phyloP scores from a whole-genome alignment of 2,888 invertebrate genomes.

The Digitonthophagus gazella region DNA sequence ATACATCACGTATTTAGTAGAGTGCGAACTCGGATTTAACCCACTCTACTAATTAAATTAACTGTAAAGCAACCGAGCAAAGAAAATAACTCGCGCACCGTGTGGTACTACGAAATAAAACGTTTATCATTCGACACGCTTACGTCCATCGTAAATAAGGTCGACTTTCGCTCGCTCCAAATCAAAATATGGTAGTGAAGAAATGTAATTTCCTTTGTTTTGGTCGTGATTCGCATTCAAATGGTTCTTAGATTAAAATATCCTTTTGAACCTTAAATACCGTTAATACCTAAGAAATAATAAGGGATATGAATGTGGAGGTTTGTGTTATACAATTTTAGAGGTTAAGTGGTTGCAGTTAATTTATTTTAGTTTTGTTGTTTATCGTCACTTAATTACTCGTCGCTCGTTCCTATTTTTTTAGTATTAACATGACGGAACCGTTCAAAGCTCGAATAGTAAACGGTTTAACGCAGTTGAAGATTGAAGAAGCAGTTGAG shows the following conservation, averaged over 20 bases:
- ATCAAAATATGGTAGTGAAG: slow-evolving; percentile 17
- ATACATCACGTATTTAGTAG: slow-evolving; percentile 26
- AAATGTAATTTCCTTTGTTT: slow-evolving; percentile 24
- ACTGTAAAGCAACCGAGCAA: slow-evolving; percentile 28
- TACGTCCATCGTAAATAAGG: slow-evolving; percentile 18
- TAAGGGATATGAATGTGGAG: background rate
- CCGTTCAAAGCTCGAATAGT: slow-evolving; percentile 20
- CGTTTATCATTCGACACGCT: slow-evolving; percentile 11
- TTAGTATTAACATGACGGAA: slow-evolving; percentile 21
- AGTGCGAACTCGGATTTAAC: slow-evolving; percentile 24
- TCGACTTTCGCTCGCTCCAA: slow-evolving; percentile 16
- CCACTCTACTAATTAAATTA: slow-evolving; percentile 30
- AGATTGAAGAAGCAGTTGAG: slow-evolving; percentile 24
- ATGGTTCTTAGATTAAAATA: background rate
- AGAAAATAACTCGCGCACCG: slow-evolving; percentile 20
- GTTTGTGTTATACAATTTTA: background rate
- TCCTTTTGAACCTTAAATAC: background rate
- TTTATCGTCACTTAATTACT: background rate
- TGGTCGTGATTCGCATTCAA: background rate
- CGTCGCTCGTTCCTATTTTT: background rate
- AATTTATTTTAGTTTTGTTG: background rate
- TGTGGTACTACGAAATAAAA: slow-evolving; percentile 6
- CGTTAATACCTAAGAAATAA: slow-evolving; percentile 9
- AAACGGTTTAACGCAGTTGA: slow-evolving; percentile 22
- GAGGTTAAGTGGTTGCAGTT: too few relatives aligned